phyloP scores from a whole-genome alignment of 2,113 vertebrate species.

The Nycticorax nycticorax region DNA sequence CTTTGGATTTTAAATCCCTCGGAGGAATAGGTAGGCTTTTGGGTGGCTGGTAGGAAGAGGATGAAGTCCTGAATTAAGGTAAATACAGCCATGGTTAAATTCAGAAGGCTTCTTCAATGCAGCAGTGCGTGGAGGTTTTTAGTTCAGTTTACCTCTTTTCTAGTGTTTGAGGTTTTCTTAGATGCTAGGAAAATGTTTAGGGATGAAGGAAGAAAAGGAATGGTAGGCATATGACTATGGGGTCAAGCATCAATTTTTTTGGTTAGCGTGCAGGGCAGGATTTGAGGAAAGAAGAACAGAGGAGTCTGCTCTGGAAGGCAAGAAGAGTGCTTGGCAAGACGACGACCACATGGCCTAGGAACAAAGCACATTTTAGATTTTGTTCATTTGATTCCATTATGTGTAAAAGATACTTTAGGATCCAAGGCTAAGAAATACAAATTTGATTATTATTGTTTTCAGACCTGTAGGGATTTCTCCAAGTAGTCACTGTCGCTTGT shows the following conservation, averaged over 20 bases:
- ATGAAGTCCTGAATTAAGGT: not conserved
- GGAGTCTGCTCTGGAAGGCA: not conserved
- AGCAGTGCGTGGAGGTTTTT: not conserved
- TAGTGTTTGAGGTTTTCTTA: not conserved
- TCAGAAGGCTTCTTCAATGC: not conserved
- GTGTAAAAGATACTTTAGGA: slow-evolving; percentile 21
- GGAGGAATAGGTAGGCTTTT: not conserved
- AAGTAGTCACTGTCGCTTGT: not conserved
- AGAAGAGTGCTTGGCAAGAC: not conserved
- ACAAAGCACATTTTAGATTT: slow-evolving; percentile 46
- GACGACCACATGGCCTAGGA: not conserved
- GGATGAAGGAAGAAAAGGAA: not conserved
- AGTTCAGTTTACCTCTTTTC: not conserved
- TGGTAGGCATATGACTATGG: not conserved
- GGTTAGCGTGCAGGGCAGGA: not conserved
- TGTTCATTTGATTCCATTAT: slow-evolving; percentile 43
- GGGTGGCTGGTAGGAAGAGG: not conserved
- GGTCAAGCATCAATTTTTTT: not conserved
- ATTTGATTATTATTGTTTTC: slow-evolving; percentile 22
- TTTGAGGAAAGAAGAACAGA: not conserved
- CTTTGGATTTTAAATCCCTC: not conserved
- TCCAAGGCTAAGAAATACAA: slow-evolving; percentile 17
- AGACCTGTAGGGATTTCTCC: slow-evolving; percentile 22
- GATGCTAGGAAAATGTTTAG: not conserved
- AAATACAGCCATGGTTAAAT: not conserved